Evolutionary conservation across 2,888 invertebrate genomes (phyloP).

Genomic region (Margaritifera margaritifera): DNA sequence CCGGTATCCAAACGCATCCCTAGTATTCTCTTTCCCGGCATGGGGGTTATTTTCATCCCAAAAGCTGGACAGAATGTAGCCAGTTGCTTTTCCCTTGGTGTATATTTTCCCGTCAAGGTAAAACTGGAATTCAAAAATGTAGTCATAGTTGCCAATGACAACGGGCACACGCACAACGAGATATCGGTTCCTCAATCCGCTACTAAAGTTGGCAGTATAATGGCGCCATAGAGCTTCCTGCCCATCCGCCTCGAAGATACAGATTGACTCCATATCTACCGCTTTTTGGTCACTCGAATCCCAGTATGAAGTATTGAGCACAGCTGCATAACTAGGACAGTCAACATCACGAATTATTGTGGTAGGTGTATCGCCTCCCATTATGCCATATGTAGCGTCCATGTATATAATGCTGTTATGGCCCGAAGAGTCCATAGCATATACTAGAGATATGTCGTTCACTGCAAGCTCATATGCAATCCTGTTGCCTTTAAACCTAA

Average conservation of each 20-base stretch:
- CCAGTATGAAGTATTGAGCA: no score
- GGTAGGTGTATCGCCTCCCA: constrained; percentile 20
- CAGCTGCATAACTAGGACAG: no score
- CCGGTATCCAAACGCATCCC: constrained; percentile 29
- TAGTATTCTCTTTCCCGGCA: constrained; percentile 11
- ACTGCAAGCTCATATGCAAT: constrained; percentile 46
- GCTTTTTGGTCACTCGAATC: no score
- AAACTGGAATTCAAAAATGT: constrained; percentile 36
- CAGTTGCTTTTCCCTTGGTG: constrained; percentile 21
- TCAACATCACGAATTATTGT: constrained; percentile 22
- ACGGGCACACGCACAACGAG: constrained; percentile 29
- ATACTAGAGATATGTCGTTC: constrained; percentile 35
- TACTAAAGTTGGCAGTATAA: constrained; percentile 18
- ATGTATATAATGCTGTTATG: constrained; percentile 30
- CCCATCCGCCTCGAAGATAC: constrained; percentile 41
- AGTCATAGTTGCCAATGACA: no score
- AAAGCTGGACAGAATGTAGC: constrained; percentile 26
- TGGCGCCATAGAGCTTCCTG: constrained; percentile 39
- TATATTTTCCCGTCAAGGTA: constrained; percentile 29
- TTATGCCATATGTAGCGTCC: constrained; percentile 29
- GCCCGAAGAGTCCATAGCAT: constrained; percentile 29
- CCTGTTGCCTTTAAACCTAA: constrained; percentile 35
- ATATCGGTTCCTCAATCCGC: constrained; percentile 28
- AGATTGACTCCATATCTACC: no score
- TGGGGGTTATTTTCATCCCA: constrained; percentile 19